Evolutionary conservation across 2,888 invertebrate species (phyloP), one percentile per base, ranked within the genome.

Genomic region (Mesorhabditis sp.): DNA sequence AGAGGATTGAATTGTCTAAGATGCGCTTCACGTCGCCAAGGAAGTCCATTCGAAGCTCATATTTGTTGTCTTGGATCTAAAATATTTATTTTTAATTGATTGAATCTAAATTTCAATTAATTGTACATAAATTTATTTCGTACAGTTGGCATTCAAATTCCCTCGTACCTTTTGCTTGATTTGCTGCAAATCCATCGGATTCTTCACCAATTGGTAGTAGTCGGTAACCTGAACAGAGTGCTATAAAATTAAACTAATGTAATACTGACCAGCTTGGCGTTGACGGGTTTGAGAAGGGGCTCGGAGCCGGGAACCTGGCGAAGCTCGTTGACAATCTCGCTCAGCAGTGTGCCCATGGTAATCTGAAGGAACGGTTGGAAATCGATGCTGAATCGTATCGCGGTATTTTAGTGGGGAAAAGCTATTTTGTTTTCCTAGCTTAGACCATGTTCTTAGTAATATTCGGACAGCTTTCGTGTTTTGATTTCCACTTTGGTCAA

Each of bases 131-230:
- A 28, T 50, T 50, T 10, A 50, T 50, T 50, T 50, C 10, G n/a
- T 50, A n/a, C 58, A 50, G n/a, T 10, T 50, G 7, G 58, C 58
- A 13, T 50, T 10, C 58, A 13, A 10, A 50, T 50, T n/a, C n/a
- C 58, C n/a, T n/a, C 58, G 7, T 86, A 77, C 65, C 62, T 93
- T 93, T 80, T 95, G 95, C 62, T 95, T 89, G 81, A 99, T 95
- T 0, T 93, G 93, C 87, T 96, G 96, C 68, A 99, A 89, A 86
- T 98, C 97, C 94, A 98, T 97, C 0, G 98, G 98, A 70, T 92
- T 90, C 64, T 91, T 90, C 42, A 98, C 90, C 70, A 96, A 93
- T 77, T 92, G 91, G 86, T 94, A 92, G 87, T 99, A 99, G 87
- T 97, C 97, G 0, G 93, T 92, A 5, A 96, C 95, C 81, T 74